These are phyloP conservation scores for Luperina testacea DNA, from an alignment of 2,888 invertebrate species.

Conservation along the genomic window DNA sequence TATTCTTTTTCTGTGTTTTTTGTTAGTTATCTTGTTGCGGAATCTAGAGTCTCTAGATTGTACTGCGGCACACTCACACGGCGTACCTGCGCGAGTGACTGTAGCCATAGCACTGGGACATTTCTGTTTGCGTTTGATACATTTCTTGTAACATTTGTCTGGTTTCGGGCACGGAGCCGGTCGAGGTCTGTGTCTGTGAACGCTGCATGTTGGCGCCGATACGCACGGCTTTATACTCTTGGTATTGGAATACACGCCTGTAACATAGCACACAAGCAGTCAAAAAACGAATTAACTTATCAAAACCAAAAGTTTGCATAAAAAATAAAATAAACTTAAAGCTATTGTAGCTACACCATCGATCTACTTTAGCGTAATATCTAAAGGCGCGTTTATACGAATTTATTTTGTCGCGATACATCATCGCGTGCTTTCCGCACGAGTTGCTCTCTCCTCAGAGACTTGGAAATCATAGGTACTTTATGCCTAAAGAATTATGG, in stretches of 20 bases:
- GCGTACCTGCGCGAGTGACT: conserved; percentile 73
- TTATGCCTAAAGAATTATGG: no score
- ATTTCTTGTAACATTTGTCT: conserved; percentile 81
- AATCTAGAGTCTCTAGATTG: conserved; percentile 76
- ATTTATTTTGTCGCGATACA: not conserved
- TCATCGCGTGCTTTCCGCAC: no score
- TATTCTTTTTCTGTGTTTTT: conserved; percentile 76
- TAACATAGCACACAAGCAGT: conserved; percentile 59
- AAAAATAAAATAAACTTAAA: conserved; percentile 2
- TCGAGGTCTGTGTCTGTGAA: conserved; percentile 81
- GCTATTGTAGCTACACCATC: not conserved
- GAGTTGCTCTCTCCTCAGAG: not conserved
- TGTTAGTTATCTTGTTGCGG: conserved; percentile 63
- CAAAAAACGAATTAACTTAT: not conserved
- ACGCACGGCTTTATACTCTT: conserved; percentile 81
- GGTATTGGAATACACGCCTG: conserved; percentile 75
- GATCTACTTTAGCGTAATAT: not conserved
- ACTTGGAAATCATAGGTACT: no score
- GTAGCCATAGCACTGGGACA: conserved; percentile 82
- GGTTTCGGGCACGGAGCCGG: conserved; percentile 82
- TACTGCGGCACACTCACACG: conserved; percentile 77
- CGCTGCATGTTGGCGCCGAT: conserved; percentile 82
- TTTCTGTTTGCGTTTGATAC: conserved; percentile 76
- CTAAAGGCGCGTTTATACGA: not conserved
- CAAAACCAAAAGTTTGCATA: not conserved